Conservation (phyloP, 2,888 invertebrate genomes). For the Limenitis camilla region DNA sequence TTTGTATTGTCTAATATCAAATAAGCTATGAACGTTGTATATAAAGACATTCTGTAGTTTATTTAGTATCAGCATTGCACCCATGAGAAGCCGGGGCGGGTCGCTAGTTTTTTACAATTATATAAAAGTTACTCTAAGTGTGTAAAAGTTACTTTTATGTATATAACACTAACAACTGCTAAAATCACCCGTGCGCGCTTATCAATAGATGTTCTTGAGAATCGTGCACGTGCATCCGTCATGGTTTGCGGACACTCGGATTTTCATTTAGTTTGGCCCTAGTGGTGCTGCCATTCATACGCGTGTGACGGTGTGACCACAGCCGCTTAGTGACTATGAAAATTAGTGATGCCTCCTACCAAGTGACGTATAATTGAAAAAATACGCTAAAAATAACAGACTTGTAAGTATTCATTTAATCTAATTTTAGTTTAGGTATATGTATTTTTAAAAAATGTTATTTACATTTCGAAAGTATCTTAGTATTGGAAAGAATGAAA, state of each 20-base stretch:
- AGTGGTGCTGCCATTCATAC: slow-evolving; percentile 56
- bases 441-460: neutral
- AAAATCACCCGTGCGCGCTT: slow-evolving; percentile 2
- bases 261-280: slow-evolving; percentile 65
- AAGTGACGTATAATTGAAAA: slow-evolving; percentile 4
- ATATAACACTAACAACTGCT: neutral
- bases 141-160: too few species aligned
- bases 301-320: slow-evolving; percentile 52
- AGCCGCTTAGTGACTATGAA: slow-evolving; percentile 54
- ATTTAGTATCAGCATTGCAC: too few species aligned
- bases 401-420: slow-evolving; percentile 13
- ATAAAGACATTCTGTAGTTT: too few species aligned
- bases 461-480: neutral
- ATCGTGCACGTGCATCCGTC: slow-evolving; percentile 65
- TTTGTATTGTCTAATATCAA: too few species aligned
- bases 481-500: too few species aligned
- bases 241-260: slow-evolving; percentile 63
- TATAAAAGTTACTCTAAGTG: too few species aligned
- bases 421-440: neutral
- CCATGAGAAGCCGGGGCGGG: too few species aligned
- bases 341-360: slow-evolving; percentile 24
- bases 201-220: slow-evolving; percentile 38
- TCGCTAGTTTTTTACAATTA: too few species aligned
- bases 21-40: too few species aligned
- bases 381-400: neutral